A percentile compares a stretch with the other conserved stretches of the same genome.
phyloP scores from a whole-genome alignment of 2,797 vertebrate genomes.

The Acropternis orthonyx region DNA sequence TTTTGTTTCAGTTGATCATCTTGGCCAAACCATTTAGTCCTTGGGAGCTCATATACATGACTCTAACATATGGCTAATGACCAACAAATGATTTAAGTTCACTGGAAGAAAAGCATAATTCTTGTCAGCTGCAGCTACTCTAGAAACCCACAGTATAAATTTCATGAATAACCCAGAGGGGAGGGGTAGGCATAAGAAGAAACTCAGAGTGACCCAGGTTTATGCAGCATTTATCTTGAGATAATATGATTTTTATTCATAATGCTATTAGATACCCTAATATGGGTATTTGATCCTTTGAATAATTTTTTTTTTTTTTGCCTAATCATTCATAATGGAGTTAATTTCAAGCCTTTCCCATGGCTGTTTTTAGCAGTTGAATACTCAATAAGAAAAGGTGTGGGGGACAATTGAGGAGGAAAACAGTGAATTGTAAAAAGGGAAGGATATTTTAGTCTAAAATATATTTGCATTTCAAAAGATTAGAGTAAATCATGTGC shows the following conservation, averaged over 20 bases:
- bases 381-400: neutral
- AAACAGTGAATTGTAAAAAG: neutral
- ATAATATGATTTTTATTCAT: neutral
- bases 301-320: neutral
- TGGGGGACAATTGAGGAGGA: neutral
- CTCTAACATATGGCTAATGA: neutral
- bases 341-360: neutral
- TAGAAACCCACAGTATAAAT: neutral
- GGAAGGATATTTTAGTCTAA: constrained; percentile 28
- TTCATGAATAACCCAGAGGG: neutral
- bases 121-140: neutral
- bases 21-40: neutral
- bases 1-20: neutral
- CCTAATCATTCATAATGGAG: neutral
- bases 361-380: neutral
- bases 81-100: neutral
- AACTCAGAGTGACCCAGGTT: neutral
- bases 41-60: neutral
- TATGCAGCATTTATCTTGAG: neutral
- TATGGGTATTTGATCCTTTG: neutral
- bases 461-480: constrained; percentile 29
- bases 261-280: neutral
- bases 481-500: constrained; percentile 49
- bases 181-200: neutral
- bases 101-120: neutral